phyloP scores from a whole-genome alignment of 2,888 invertebrate genomes.

The Plemyria rubiginata region DNA sequence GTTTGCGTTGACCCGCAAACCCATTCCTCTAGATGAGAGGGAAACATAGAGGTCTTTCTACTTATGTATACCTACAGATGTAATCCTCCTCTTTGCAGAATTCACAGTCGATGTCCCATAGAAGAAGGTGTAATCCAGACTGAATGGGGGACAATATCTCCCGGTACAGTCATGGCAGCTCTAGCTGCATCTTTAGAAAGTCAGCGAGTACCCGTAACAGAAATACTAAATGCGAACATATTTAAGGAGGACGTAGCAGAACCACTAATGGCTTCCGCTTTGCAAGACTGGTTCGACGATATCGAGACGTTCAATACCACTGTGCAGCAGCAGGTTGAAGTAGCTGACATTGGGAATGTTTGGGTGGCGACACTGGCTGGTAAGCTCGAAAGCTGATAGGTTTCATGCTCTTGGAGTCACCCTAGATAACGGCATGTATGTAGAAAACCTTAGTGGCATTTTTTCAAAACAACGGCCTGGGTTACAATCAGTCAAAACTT shows the following conservation, averaged over 20 bases:
- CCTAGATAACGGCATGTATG: too few relatives aligned
- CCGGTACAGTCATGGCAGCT: constrained; percentile 85
- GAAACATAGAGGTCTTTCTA: too few relatives aligned
- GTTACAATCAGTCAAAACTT: neutral
- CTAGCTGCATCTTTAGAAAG: constrained; percentile 86
- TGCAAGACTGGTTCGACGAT: constrained; percentile 70
- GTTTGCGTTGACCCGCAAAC: too few relatives aligned
- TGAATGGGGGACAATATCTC: constrained; percentile 85
- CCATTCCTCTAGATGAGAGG: too few relatives aligned
- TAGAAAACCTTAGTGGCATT: neutral
- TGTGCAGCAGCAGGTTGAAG: constrained; percentile 46
- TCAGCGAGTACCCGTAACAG: constrained; percentile 80
- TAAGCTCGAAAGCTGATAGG: constrained; percentile 47
- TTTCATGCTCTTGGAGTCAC: neutral
- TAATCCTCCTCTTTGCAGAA: constrained; percentile 53
- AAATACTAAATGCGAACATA: constrained; percentile 73
- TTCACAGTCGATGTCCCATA: constrained; percentile 84
- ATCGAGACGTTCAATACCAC: constrained; percentile 60
- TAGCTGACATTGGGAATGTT: constrained; percentile 80
- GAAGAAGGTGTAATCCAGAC: constrained; percentile 88
- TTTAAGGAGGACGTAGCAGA: constrained; percentile 72
- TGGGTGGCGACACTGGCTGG: constrained; percentile 87
- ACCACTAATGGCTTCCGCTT: constrained; percentile 64
- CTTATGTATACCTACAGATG: too few relatives aligned
- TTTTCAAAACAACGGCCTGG: too few relatives aligned